Evolutionary conservation across 1,140 invertebrate species (phyloP).

Genomic region (Galendromus occidentalis): DNA sequence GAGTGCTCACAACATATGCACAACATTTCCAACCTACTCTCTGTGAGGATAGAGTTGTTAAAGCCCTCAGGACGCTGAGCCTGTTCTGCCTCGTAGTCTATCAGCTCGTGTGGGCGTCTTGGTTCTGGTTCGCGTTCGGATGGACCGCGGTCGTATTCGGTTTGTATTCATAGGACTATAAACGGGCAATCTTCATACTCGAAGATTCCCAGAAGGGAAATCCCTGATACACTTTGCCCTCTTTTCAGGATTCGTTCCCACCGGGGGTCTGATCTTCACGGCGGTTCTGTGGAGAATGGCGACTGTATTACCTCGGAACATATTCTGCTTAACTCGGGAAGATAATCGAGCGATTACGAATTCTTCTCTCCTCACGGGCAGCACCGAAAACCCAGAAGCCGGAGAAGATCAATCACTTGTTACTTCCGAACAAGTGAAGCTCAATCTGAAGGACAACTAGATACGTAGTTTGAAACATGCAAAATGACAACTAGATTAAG

Average conservation of each 20-base stretch:
- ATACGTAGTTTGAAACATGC: too few species aligned
- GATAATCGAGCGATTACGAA: neutral
- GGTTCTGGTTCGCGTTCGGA: neutral
- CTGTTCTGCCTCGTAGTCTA: neutral
- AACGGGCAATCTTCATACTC: neutral
- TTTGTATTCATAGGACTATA: neutral
- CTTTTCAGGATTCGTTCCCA: neutral
- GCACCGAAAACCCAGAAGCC: neutral
- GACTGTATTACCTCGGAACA: neutral
- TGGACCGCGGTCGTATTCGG: neutral
- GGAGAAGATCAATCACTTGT: neutral
- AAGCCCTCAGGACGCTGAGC: neutral
- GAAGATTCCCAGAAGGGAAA: neutral
- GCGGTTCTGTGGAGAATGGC: constrained; percentile 1
- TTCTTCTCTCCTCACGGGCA: neutral
- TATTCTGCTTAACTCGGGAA: neutral
- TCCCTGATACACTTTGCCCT: neutral
- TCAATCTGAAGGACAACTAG: neutral
- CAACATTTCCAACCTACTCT: neutral
- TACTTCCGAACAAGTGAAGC: neutral
- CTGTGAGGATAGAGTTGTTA: neutral
- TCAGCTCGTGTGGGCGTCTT: constrained; percentile 1
- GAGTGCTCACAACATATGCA: neutral
- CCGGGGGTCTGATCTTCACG: constrained; percentile 1
- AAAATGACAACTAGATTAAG: neutral